Percentiles rank a stretch among this genome's conserved stretches.
phyloP scores from a whole-genome alignment of 2,888 invertebrate genomes.

The Autographa pulchrina region DNA sequence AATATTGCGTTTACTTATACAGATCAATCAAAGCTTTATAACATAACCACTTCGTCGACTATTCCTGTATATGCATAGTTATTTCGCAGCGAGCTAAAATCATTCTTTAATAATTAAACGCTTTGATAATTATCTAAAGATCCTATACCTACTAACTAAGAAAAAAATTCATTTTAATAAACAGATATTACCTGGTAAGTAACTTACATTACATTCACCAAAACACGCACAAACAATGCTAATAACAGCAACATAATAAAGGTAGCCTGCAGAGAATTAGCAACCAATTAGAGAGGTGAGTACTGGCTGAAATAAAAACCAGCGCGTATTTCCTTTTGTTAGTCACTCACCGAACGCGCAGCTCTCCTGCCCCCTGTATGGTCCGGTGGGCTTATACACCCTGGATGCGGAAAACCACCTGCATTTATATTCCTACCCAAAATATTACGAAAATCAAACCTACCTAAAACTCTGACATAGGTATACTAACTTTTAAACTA shows the following conservation, averaged over 20 bases:
- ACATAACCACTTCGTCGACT: too few species aligned
- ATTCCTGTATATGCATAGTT: too few species aligned
- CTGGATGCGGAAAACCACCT: neutral
- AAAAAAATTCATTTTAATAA: too few species aligned
- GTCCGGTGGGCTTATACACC: neutral
- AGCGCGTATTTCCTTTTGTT: neutral
- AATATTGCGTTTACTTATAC: too few species aligned
- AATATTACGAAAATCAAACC: neutral
- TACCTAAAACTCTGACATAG: slow-evolving; percentile 26
- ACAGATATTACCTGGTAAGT: too few species aligned
- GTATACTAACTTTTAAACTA: too few species aligned
- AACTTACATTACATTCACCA: neutral
- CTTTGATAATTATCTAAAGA: too few species aligned
- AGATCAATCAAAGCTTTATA: too few species aligned
- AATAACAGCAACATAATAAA: neutral
- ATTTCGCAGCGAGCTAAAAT: too few species aligned
- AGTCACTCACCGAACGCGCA: neutral
- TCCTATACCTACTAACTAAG: too few species aligned
- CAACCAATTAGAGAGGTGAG: slow-evolving; percentile 7
- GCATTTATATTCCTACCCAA: neutral
- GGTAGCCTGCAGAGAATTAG: neutral
- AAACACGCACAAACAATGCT: too few species aligned
- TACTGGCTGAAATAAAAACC: slow-evolving; percentile 6
- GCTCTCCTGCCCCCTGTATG: neutral
- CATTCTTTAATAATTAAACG: too few species aligned